phyloP scores from a whole-genome alignment of 2,797 vertebrate genomes.

The Spatula clypeata region DNA sequence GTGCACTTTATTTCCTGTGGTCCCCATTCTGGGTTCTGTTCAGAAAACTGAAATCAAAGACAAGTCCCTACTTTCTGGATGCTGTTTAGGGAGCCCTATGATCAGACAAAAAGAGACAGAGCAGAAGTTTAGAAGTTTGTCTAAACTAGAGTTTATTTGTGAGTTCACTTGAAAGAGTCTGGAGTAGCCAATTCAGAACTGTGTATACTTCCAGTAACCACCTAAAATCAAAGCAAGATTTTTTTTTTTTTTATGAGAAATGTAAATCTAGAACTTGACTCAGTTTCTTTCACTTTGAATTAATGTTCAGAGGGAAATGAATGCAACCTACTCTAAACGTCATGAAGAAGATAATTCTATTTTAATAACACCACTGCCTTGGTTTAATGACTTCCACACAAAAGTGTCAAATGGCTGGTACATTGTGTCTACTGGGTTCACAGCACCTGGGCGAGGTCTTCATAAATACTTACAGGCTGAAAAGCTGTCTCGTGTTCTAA shows the following conservation, averaged over 20 bases:
- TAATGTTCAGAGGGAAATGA: not conserved
- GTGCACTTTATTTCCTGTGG: not conserved
- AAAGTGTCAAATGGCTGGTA: not conserved
- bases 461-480: not conserved
- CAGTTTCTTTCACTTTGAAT: slow-evolving; percentile 5
- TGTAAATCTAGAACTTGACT: not conserved
- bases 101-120: not conserved
- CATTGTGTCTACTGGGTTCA: not conserved
- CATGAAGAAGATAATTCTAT: not conserved
- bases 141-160: not conserved
- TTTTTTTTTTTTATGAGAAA: slow-evolving; percentile 2
- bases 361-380: not conserved
- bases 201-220: not conserved
- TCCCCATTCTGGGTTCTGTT: not conserved
- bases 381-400: slow-evolving; percentile 10
- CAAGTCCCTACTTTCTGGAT: not conserved
- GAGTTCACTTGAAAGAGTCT: not conserved
- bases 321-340: not conserved
- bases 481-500: not conserved
- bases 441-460: not conserved
- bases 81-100: not conserved
- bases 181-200: not conserved
- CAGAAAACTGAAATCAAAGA: not conserved
- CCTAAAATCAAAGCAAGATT: not conserved
- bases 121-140: not conserved